A percentile compares a stretch with the other conserved stretches of the same genome.
Evolutionary conservation across 2,113 vertebrate genomes (phyloP).

Genomic region (Callionymus lyra): DNA sequence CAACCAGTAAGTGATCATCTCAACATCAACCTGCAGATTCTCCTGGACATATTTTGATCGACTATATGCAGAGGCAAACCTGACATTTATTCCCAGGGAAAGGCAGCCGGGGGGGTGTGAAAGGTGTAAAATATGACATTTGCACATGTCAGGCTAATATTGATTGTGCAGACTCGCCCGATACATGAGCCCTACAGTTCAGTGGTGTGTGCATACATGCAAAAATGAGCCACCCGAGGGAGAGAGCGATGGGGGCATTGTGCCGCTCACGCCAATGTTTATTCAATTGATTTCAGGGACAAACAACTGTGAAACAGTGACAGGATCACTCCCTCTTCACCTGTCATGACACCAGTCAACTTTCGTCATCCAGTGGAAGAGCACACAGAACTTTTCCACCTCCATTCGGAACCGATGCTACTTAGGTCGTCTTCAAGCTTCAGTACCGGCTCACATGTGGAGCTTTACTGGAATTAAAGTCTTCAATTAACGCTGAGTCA

Average conservation of each 20-base stretch:
- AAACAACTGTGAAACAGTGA: slow-evolving; percentile 42
- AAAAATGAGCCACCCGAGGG: slow-evolving; percentile 16
- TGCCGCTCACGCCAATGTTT: slow-evolving; percentile 47
- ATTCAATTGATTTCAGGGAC: slow-evolving; percentile 59
- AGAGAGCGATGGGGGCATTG: slow-evolving; percentile 18
- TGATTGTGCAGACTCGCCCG: neutral
- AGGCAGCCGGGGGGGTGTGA: slow-evolving; percentile 1
- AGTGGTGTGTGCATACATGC: slow-evolving; percentile 34
- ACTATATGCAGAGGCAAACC: no score
- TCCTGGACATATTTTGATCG: no score
- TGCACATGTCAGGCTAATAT: neutral
- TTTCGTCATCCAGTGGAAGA: neutral
- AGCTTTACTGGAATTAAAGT: no score
- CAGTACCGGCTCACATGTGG: no score
- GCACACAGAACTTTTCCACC: no score
- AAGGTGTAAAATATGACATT: neutral
- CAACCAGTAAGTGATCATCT: no score
- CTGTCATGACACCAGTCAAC: neutral
- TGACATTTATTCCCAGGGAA: neutral
- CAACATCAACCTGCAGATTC: no score
- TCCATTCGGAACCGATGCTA: no score
- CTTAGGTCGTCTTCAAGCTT: no score
- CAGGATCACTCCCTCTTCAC: slow-evolving; percentile 7
- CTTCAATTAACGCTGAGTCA: no score
- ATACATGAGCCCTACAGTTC: slow-evolving; percentile 1